Conservation (phyloP, 1,140 invertebrate species). For the Sogatella furcifera region DNA sequence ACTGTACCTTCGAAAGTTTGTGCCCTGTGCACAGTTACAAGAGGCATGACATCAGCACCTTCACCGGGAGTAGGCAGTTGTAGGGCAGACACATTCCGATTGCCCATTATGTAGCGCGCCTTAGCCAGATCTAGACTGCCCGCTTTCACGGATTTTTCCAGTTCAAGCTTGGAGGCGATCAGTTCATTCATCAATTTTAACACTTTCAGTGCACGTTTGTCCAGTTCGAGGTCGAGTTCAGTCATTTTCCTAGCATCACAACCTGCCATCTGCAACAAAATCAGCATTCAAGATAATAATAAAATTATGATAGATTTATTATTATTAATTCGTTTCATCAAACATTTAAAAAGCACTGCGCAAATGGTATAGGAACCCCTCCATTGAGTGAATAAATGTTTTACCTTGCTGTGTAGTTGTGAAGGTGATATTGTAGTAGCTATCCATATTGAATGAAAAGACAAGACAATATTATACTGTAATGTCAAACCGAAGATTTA, state of each 20-base stretch:
- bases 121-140: slow-evolving; percentile 52
- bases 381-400: no score
- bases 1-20: slow-evolving; percentile 34
- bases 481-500: no score
- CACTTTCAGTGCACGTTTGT: slow-evolving; percentile 46
- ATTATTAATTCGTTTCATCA: no score
- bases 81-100: slow-evolving; percentile 48
- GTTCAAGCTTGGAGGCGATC: slow-evolving; percentile 45
- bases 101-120: slow-evolving; percentile 57
- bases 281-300: no score
- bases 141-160: slow-evolving; percentile 49
- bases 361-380: no score
- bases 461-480: no score
- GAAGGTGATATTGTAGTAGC: no score
- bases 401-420: no score
- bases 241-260: not conserved
- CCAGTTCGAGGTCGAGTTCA: slow-evolving; percentile 32
- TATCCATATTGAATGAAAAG: no score
- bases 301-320: no score
- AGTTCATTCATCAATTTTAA: slow-evolving; percentile 57
- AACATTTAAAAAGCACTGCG: no score
- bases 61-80: slow-evolving; percentile 49
- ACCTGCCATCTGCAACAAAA: no score
- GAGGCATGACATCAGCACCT: slow-evolving; percentile 42
- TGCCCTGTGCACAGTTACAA: slow-evolving; percentile 30